Base-by-base conservation (phyloP, 2,888 invertebrate species). In the Lepidochitona cinerea region DNA sequence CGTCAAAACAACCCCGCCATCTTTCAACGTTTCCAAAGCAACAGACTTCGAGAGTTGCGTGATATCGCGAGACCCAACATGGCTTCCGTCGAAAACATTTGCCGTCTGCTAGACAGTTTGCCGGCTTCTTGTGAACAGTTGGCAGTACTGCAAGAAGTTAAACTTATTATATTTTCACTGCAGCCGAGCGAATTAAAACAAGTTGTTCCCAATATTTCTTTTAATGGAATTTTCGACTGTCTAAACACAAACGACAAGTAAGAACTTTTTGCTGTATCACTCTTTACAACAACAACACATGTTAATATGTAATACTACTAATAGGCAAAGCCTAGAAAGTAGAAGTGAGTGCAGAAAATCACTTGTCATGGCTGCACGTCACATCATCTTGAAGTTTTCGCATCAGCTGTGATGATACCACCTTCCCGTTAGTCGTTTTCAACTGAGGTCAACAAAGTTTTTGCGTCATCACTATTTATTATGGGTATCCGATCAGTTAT, bases 241-340 rank as follows among this genome's bases (percentile, higher is more conserved):
- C 79, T 87, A 70, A 75, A 79, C 49, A 83, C 86, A 18, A 74
- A 80, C n/a, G 80, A 85, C 68, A 79, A 76, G 87, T 87, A 76
- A 74, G 83, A 64, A 35, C 14, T 69, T 33, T 69, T 12, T 74
- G 65, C 37, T 37, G 32, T 35, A 68, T 75, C n/a, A 26, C 37
- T n/a, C n/a, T 65, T 9, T 71, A 36, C 26, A 26, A 53, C 59
- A 59, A 59, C 59, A 59, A 59, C 59, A 59, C n/a, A n/a, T n/a
- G n/a, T n/a, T n/a, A n/a, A n/a, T n/a, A n/a, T n/a, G n/a, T n/a
- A n/a, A n/a, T n/a, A n/a, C n/a, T n/a, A n/a, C n/a, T n/a, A n/a
- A n/a, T n/a, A n/a, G n/a, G n/a, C n/a, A n/a, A n/a, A n/a, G n/a
- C n/a, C n/a, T n/a, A n/a, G n/a, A n/a, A n/a, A n/a, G n/a, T n/a